phyloP scores from a whole-genome alignment of 2,113 vertebrate species.

The Brachypteracias leptosomus region DNA sequence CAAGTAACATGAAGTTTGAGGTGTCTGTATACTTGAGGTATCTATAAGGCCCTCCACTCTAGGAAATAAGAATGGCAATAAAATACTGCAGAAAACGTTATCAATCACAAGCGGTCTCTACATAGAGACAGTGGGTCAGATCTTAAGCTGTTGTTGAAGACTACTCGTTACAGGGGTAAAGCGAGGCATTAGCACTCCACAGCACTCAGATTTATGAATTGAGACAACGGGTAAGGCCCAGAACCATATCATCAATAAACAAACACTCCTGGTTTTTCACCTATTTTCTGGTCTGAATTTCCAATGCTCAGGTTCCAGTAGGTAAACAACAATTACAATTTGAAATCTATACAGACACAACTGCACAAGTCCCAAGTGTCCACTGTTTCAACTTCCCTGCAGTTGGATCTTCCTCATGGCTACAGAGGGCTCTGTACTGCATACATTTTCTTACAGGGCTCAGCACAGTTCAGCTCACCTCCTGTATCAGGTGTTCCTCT shows the following conservation, averaged over 20 bases:
- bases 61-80: neutral
- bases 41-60: neutral
- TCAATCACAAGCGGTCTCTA: neutral
- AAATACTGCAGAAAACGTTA: neutral
- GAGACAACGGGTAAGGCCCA: neutral
- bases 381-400: fast-evolving
- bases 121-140: neutral
- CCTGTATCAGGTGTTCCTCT: neutral
- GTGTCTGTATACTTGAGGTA: neutral
- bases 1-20: neutral
- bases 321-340: neutral
- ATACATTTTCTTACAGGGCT: neutral
- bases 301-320: neutral
- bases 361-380: neutral
- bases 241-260: neutral
- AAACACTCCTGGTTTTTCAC: neutral
- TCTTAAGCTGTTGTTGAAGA: neutral
- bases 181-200: neutral
- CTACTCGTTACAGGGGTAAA: neutral
- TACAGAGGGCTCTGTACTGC: neutral
- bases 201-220: neutral
- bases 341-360: neutral
- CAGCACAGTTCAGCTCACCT: neutral
- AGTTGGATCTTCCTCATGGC: neutral
- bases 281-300: neutral